Evolutionary conservation across 2,113 vertebrate genomes (phyloP).

Genomic region (Aptenodytes forsteri): DNA sequence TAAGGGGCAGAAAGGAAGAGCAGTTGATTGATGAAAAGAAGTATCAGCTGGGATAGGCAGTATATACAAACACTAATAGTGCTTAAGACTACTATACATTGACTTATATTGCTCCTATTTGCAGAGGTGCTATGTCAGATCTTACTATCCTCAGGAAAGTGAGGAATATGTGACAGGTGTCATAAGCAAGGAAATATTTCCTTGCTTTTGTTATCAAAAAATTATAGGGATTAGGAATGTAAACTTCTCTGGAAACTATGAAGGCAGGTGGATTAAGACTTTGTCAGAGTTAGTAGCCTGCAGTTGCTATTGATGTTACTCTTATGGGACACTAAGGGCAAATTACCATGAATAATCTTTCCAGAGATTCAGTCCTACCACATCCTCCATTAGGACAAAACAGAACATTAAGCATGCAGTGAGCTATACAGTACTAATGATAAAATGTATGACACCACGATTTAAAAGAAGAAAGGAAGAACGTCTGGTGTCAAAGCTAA

Average conservation of each 20-base stretch:
- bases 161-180: not conserved
- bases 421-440: not conserved
- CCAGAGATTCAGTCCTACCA: not conserved
- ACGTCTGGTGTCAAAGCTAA: not conserved
- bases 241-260: not conserved
- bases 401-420: not conserved
- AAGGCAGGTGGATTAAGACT: not conserved
- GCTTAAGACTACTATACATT: not conserved
- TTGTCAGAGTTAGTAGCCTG: not conserved
- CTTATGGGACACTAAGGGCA: not conserved
- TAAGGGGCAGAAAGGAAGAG: not conserved
- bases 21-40: not conserved
- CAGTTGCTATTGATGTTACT: not conserved
- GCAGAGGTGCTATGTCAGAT: not conserved
- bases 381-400: not conserved
- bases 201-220: not conserved
- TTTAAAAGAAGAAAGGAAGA: not conserved
- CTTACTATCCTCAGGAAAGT: not conserved
- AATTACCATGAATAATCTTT: not conserved
- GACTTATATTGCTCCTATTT: not conserved
- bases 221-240: not conserved
- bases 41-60: not conserved
- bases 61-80: not conserved
- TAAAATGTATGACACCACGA: not conserved
- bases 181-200: not conserved